Conservation (phyloP, 2,113 vertebrate species). For the Alaudala cheleensis region DNA sequence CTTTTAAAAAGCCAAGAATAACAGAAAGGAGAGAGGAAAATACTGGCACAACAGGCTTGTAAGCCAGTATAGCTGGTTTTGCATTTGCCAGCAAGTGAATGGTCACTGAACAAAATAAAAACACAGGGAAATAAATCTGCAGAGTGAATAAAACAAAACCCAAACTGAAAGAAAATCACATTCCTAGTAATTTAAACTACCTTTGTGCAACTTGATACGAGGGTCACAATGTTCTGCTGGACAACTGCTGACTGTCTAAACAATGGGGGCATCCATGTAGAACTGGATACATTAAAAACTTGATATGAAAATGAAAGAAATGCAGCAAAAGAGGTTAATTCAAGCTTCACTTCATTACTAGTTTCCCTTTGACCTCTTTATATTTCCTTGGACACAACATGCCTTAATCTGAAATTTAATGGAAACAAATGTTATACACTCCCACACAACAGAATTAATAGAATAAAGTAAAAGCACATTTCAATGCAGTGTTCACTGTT, state of each 20-base stretch:
- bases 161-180: neutral
- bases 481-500: neutral
- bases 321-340: neutral
- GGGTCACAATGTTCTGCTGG: neutral
- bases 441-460: neutral
- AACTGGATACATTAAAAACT: neutral
- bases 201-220: neutral
- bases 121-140: neutral
- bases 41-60: neutral
- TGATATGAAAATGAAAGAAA: neutral
- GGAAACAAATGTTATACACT: neutral
- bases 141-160: accelerated
- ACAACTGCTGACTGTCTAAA: neutral
- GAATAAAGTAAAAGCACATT: neutral
- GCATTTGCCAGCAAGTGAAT: neutral
- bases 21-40: neutral
- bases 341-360: neutral
- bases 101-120: neutral
- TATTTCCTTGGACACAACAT: neutral
- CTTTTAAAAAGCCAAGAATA: neutral
- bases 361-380: neutral
- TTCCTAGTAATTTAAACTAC: neutral
- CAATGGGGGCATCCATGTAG: neutral
- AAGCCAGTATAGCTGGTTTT: neutral
- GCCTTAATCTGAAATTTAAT: neutral